Percentiles rank a stretch among this genome's conserved stretches.
Conservation (phyloP, 92 coral and sea anemone species). For the Palythoa caribaeorum region DNA sequence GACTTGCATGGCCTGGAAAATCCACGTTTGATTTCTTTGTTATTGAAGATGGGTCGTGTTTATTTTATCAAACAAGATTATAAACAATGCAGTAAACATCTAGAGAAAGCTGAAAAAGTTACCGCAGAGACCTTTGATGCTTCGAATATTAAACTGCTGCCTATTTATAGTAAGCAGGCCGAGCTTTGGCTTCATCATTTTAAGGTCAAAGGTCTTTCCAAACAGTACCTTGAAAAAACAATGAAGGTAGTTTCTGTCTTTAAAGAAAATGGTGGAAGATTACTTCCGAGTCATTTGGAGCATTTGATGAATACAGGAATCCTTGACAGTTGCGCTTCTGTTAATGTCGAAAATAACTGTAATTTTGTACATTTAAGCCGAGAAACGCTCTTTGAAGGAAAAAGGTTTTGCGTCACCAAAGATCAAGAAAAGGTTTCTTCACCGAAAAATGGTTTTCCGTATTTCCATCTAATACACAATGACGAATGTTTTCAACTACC, state of each 20-base stretch:
- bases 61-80: background rate
- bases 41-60: background rate
- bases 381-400: background rate
- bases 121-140: slow-evolving; percentile 7
- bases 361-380: background rate
- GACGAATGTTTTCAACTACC: background rate
- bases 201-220: background rate
- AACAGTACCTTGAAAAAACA: background rate
- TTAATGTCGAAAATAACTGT: background rate
- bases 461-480: background rate
- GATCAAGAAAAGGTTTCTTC: background rate
- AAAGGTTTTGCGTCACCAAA: background rate
- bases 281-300: slow-evolving; percentile 4
- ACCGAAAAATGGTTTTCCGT: background rate
- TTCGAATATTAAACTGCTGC: slow-evolving; percentile 6
- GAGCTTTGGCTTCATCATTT: slow-evolving; percentile 4
- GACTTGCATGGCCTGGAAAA: background rate
- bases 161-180: background rate
- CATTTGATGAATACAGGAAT: slow-evolving; percentile 15
- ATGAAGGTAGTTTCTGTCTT: slow-evolving; percentile 1
- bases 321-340: background rate
- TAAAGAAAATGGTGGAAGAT: slow-evolving; percentile 8
- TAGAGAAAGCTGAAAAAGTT: background rate
- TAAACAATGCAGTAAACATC: background rate
- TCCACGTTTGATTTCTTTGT: background rate